Base-by-base conservation (phyloP, 35 echinoderm and acorn worm species). In the Holothuria glaberrima region DNA sequence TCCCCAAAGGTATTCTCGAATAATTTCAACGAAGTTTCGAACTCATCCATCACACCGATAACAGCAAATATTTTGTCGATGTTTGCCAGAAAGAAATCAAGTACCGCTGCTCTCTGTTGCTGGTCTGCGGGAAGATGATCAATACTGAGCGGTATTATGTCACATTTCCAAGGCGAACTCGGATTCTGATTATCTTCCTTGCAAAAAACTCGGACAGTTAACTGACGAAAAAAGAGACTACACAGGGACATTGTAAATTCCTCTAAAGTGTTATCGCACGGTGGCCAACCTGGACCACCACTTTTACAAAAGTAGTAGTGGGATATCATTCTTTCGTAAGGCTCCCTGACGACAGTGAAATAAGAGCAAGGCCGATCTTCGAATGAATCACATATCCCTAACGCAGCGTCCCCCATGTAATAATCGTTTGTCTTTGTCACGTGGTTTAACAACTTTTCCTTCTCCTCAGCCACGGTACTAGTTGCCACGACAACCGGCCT, bases 31-130 rank as follows among this genome's bases (percentile, higher is more conserved):
- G 78, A 82, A 14, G 44, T 59, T 56, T 82, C 78, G 18, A 56
- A 82, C 6, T 82, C 78, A 30, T 33, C 78, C 25, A 46, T 82
- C 14, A 82, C 3, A 17, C 78, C 78, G 7, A 82, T 54, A 17
- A 82, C 78, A 21, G 78, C 54, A 30, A 82, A 82, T 59, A 50
- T 56, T 59, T 82, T 52, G 78, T 82, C 78, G 12, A 82, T 30
- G 21, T 82, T 82, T 24, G 44, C 12, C 7, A 82, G 18, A 20
- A 82, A 50, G 28, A 38, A 82, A 57, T 48, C 46, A 5, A 82
- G 45, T 17, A 82, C 30, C 7, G 56, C 56, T 22, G 44, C 36
- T 24, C 45, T 59, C 27, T 82, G 12, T 27, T 0, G 13, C 45
- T 30, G 44, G 30, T 82, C 78, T 13, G 25, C 25, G 18, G 13